Evolutionary conservation across 2,888 invertebrate genomes (phyloP).

Genomic region (Teleogryllus oceanicus): DNA sequence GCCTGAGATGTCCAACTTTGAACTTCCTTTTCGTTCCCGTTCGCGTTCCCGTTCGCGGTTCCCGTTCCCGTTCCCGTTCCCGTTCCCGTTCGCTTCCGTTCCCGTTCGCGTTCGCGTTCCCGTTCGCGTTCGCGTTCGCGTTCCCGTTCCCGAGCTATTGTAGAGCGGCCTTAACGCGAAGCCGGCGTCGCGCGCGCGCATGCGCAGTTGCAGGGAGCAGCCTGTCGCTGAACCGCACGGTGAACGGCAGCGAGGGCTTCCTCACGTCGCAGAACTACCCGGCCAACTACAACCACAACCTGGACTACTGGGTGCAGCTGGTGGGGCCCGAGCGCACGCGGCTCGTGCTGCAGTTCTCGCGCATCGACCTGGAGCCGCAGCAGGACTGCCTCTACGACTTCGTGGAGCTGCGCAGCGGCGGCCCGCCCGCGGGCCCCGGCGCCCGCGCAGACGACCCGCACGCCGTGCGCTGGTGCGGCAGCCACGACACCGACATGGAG

Average conservation of each 20-base stretch:
- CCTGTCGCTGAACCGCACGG: conserved; percentile 59
- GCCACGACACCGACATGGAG: conserved; percentile 53
- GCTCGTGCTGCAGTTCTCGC: conserved; percentile 64
- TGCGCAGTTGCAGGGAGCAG: conserved; percentile 46
- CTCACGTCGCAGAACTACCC: conserved; percentile 70
- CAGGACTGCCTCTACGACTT: conserved; percentile 76
- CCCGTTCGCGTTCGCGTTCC: too few species aligned
- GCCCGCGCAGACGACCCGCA: neutral
- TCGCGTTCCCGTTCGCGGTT: too few species aligned
- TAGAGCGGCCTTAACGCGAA: neutral
- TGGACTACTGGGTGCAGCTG: conserved; percentile 67
- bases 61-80: too few species aligned
- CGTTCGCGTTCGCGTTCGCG: too few species aligned
- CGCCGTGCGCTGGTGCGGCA: conserved; percentile 55
- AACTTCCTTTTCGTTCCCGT: too few species aligned
- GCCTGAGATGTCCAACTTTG: too few species aligned
- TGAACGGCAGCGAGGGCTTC: conserved; percentile 62
- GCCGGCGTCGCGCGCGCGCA: neutral
- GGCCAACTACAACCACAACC: conserved; percentile 64
- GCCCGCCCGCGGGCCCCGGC: conserved; percentile 27
- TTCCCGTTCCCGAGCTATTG: too few species aligned
- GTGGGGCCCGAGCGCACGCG: conserved; percentile 63
- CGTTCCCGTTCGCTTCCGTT: too few species aligned
- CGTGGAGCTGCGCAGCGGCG: conserved; percentile 58
- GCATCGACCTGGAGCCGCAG: conserved; percentile 70